These are phyloP conservation scores for Myiagra hebetior DNA, from an alignment of 2,113 vertebrate genomes.

Conservation along the genomic window DNA sequence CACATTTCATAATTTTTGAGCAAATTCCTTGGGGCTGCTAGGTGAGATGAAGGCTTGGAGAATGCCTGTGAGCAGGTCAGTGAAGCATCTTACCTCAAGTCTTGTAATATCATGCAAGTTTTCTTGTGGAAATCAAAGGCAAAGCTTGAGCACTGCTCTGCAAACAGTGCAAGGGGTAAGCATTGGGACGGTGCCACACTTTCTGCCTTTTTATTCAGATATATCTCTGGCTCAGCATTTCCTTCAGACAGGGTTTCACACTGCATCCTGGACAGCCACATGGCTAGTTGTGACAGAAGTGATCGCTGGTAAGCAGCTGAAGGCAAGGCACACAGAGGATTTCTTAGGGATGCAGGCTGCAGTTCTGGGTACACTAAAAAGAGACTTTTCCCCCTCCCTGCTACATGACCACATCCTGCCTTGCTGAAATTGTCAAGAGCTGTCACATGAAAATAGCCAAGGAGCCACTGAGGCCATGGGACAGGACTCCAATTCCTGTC, in stretches of 20 bases:
- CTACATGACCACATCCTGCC: background rate
- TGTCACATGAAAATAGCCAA: background rate
- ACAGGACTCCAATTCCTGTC: background rate
- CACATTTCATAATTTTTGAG: background rate
- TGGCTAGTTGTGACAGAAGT: background rate
- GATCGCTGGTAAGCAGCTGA: background rate
- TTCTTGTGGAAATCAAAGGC: background rate
- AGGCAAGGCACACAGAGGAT: background rate
- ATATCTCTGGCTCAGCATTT: background rate
- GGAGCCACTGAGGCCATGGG: background rate
- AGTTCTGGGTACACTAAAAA: background rate
- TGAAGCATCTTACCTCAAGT: background rate
- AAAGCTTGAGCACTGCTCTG: background rate
- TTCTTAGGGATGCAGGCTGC: background rate
- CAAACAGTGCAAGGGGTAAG: rapidly evolving
- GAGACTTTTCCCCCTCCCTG: background rate
- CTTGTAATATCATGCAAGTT: background rate
- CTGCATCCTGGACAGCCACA: background rate
- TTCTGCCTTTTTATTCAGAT: background rate
- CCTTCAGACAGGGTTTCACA: background rate
- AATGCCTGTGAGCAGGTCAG: background rate
- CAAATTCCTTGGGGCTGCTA: background rate
- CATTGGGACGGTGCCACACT: background rate
- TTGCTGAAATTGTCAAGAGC: background rate
- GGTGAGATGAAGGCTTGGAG: background rate